phyloP scores from a whole-genome alignment of 23 tunicate genomes.

The Clavelina lepadiformis region DNA sequence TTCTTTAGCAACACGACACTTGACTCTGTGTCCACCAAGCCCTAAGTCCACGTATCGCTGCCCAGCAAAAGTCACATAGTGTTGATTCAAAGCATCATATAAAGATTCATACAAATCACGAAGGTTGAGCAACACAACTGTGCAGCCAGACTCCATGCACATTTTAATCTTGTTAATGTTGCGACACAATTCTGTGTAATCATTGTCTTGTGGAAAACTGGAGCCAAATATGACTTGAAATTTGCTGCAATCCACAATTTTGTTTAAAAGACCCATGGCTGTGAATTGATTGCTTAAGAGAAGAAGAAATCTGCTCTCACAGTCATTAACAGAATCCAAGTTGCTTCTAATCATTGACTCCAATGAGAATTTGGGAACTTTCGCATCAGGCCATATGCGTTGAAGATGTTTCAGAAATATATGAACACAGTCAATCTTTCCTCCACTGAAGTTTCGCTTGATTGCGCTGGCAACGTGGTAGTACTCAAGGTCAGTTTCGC shows the following conservation, averaged over 20 bases:
- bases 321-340: conserved; percentile 16
- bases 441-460: conserved; percentile 70
- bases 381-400: conserved; percentile 13
- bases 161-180: conserved; percentile 69
- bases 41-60: conserved; percentile 75
- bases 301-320: conserved; percentile 50
- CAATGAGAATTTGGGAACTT: not conserved
- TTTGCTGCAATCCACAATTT: conserved; percentile 6
- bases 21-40: conserved; percentile 77
- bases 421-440: conserved; percentile 27
- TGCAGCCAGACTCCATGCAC: conserved; percentile 77
- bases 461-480: conserved; percentile 38
- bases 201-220: conserved; percentile 68
- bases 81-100: conserved; percentile 82
- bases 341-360: conserved; percentile 38
- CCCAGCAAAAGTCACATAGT: conserved; percentile 77
- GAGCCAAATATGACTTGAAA: conserved; percentile 83
- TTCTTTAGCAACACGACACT: conserved; percentile 38
- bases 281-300: conserved; percentile 56
- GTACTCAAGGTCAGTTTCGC: conserved; percentile 3
- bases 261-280: conserved; percentile 26
- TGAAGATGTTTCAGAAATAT: conserved; percentile 25
- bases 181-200: conserved; percentile 65
- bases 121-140: conserved; percentile 57
- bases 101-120: conserved; percentile 68